Percentiles rank a stretch among this genome's conserved stretches.
Conservation (phyloP, 2,888 invertebrate species). For the Drosophila suboccidentalis region DNA sequence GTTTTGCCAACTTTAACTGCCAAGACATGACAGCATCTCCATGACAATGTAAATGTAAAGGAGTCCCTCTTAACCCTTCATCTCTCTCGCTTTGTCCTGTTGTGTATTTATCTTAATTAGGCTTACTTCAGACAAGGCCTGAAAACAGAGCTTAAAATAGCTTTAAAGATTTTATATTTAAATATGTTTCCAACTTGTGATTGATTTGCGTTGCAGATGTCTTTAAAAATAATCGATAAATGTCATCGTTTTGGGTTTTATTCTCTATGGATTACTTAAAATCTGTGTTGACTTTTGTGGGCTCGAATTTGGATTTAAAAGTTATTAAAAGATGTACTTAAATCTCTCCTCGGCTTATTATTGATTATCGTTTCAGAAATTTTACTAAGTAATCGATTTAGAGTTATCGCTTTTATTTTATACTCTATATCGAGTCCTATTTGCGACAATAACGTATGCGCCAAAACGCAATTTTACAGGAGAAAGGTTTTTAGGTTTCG, state of each 20-base stretch:
- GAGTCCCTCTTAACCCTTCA: slow-evolving; percentile 1
- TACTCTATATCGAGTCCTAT: too few relatives aligned
- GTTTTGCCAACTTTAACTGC: slow-evolving; percentile 54
- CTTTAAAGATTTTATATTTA: slow-evolving; percentile 7
- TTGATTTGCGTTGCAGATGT: neutral
- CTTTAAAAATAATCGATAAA: too few relatives aligned
- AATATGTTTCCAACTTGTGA: neutral
- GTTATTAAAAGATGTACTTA: neutral
- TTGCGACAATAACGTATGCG: too few relatives aligned
- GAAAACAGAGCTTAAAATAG: slow-evolving; percentile 20
- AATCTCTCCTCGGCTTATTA: neutral
- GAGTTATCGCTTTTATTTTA: neutral
- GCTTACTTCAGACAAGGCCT: slow-evolving; percentile 25
- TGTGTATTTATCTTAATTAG: slow-evolving; percentile 75
- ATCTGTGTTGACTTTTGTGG: too few relatives aligned
- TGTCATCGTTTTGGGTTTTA: too few relatives aligned
- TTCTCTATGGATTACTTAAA: too few relatives aligned
- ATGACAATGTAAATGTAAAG: slow-evolving; percentile 48
- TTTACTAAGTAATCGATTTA: neutral
- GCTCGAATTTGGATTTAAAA: slow-evolving; percentile 12
- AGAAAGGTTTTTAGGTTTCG: too few relatives aligned
- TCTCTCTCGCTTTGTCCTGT: slow-evolving; percentile 1
- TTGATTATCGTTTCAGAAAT: neutral
- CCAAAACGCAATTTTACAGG: too few relatives aligned
- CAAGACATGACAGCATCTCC: slow-evolving; percentile 69